Percentiles rank a stretch among this genome's conserved stretches.
Evolutionary conservation across 2,113 vertebrate genomes (phyloP).

Genomic region (Phasianus colchicus): DNA sequence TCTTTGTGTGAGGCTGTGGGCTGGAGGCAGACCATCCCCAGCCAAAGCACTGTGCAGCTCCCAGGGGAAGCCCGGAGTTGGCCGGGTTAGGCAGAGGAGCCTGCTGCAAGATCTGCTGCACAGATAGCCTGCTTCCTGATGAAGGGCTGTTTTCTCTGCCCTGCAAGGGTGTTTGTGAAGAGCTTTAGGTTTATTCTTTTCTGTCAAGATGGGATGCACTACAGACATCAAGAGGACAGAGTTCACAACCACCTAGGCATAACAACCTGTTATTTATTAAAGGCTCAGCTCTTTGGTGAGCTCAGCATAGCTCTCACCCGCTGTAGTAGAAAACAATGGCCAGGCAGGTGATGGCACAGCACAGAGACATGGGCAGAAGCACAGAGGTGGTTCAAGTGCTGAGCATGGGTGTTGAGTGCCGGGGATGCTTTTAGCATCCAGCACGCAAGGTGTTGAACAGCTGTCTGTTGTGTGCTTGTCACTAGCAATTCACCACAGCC

Average conservation of each 20-base stretch:
- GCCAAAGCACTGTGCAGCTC: neutral
- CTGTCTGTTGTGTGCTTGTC: neutral
- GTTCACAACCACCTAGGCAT: constrained; percentile 9
- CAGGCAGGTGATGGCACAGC: neutral
- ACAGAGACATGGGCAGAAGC: neutral
- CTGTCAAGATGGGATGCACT: neutral
- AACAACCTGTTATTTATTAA: neutral
- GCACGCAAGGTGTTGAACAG: neutral
- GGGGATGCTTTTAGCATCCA: neutral
- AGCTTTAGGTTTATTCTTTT: neutral
- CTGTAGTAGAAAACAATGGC: neutral
- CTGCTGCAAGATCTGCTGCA: neutral
- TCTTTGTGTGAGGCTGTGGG: rapidly evolving
- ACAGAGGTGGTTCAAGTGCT: neutral
- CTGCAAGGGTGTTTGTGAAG: constrained; percentile 1
- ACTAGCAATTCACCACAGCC: neutral
- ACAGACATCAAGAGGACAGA: neutral
- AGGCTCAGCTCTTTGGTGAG: neutral
- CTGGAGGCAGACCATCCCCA: neutral
- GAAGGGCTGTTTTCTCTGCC: neutral
- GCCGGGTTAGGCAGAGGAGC: neutral
- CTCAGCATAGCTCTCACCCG: neutral
- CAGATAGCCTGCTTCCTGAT: constrained; percentile 4
- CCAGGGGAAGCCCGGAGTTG: neutral
- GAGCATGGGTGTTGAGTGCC: neutral